phyloP scores from a whole-genome alignment of 2,888 invertebrate genomes.

The Lithophane socia region DNA sequence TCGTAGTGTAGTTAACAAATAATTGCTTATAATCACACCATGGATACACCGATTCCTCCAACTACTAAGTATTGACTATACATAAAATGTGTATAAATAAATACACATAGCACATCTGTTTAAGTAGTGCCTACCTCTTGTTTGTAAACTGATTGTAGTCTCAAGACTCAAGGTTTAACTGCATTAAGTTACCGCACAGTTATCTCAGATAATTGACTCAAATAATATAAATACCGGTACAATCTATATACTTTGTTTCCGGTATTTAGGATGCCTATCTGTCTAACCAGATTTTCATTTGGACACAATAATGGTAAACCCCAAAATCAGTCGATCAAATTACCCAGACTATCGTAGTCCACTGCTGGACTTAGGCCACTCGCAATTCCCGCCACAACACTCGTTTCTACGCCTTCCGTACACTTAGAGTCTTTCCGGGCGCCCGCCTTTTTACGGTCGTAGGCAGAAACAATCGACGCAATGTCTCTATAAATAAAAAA shows the following conservation, averaged over 20 bases:
- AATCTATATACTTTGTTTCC: constrained; percentile 16
- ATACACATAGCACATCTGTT: constrained; percentile 26
- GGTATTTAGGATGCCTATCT: constrained; percentile 5
- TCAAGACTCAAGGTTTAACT: constrained; percentile 57
- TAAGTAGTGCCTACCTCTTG: constrained; percentile 56
- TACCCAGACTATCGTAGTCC: not conserved
- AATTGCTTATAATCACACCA: not conserved
- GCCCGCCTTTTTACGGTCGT: not conserved
- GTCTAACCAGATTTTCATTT: not conserved
- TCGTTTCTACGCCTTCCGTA: not conserved
- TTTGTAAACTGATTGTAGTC: constrained; percentile 62
- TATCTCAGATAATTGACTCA: constrained; percentile 45
- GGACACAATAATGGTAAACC: not conserved
- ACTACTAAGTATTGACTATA: not conserved
- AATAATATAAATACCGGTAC: constrained; percentile 34
- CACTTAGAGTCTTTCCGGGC: no score
- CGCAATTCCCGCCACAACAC: not conserved
- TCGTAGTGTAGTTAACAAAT: not conserved
- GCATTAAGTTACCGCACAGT: constrained; percentile 56
- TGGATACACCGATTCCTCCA: not conserved
- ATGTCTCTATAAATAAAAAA: not conserved
- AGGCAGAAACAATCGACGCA: not conserved
- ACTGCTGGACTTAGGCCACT: not conserved
- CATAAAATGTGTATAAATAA: constrained; percentile 5
- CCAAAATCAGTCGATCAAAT: not conserved